Conservation (phyloP, 64 coral and sea anemone species). For the Anthopleura sola region DNA sequence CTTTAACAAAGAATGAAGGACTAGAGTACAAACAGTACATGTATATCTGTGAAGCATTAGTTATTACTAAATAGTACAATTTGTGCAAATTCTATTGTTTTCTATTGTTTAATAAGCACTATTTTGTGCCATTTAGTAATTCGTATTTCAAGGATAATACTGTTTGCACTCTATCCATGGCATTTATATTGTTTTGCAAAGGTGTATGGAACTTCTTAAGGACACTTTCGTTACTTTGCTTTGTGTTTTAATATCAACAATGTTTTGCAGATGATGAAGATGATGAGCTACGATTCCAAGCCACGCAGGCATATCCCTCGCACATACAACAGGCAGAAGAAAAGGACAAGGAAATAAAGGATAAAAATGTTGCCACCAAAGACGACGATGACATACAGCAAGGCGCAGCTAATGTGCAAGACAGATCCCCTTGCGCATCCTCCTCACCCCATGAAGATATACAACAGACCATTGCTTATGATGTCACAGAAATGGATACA, state of each 20-base stretch:
- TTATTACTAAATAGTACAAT: too few species aligned
- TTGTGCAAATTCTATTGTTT: too few species aligned
- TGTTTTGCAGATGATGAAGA: slow-evolving; percentile 23
- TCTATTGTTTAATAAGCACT: too few species aligned
- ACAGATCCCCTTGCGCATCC: background rate
- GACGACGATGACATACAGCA: background rate
- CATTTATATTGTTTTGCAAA: too few species aligned
- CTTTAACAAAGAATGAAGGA: too few species aligned
- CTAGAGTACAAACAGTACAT: too few species aligned
- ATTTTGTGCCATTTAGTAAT: too few species aligned
- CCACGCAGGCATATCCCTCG: slow-evolving; percentile 44
- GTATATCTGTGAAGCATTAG: too few species aligned
- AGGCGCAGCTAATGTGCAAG: background rate
- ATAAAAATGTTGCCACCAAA: background rate
- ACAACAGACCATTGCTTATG: slow-evolving; percentile 8
- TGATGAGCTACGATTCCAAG: slow-evolving; percentile 11
- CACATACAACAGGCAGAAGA: slow-evolving; percentile 22
- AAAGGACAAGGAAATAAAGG: background rate
- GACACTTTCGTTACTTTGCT: too few species aligned
- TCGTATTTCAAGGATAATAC: too few species aligned
- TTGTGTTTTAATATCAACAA: background rate
- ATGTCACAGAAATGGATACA: background rate
- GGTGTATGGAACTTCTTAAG: too few species aligned
- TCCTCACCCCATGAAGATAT: background rate
- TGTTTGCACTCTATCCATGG: too few species aligned